These are phyloP conservation scores for Choristoneura fumiferana DNA, from an alignment of 1,140 invertebrate genomes.

Conservation along the genomic window DNA sequence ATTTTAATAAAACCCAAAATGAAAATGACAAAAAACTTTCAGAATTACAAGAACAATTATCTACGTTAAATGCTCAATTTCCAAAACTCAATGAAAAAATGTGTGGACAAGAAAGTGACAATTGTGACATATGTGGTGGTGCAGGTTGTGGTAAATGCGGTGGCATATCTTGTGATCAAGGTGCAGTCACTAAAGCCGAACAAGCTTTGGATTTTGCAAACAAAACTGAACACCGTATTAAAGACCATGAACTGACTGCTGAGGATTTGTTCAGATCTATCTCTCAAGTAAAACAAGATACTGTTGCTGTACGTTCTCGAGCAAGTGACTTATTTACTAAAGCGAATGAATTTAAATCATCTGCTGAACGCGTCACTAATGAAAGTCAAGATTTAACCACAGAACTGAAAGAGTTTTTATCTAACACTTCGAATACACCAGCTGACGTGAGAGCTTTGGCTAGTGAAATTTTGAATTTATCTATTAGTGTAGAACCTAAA, in stretches of 20 bases:
- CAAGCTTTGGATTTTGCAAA: conserved; percentile 91
- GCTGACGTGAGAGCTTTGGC: conserved; percentile 89
- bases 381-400: conserved; percentile 80
- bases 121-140: conserved; percentile 96
- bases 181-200: conserved; percentile 91
- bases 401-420: conserved; percentile 87
- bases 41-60: conserved; percentile 80
- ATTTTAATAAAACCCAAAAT: conserved; percentile 85
- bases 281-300: conserved; percentile 79
- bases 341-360: conserved; percentile 72
- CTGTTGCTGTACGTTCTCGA: conserved; percentile 73
- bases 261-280: conserved; percentile 79
- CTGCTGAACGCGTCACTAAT: conserved; percentile 75
- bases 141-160: conserved; percentile 96
- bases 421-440: conserved; percentile 87
- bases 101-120: conserved; percentile 91
- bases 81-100: conserved; percentile 93
- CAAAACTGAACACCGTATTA: conserved; percentile 89
- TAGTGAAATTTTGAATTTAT: conserved; percentile 84
- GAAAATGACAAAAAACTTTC: conserved; percentile 84
- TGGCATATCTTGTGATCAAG: conserved; percentile 92
- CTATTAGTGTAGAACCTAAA: conserved; percentile 84
- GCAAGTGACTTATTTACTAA: conserved; percentile 74
- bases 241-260: conserved; percentile 88
- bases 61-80: conserved; percentile 84